phyloP scores from a whole-genome alignment of 2,888 invertebrate genomes.

The Agonopterix heracliana region DNA sequence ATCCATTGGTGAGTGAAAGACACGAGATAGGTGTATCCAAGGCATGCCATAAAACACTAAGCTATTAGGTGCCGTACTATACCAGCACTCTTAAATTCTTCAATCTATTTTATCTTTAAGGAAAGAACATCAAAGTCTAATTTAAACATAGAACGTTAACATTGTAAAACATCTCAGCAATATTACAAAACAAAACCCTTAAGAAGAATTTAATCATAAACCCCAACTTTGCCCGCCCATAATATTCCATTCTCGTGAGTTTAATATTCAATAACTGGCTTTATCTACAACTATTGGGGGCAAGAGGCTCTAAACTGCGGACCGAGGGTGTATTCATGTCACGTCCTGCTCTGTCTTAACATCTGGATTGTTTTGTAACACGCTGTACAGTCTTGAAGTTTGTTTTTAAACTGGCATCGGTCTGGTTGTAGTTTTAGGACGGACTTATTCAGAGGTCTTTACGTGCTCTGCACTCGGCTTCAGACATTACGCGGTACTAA shows the following conservation, averaged over 20 bases:
- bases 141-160: too few species aligned
- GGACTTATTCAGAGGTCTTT: slow-evolving; percentile 31
- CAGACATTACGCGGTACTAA: neutral
- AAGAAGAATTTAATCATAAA: slow-evolving; percentile 19
- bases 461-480: slow-evolving; percentile 11
- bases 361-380: slow-evolving; percentile 69
- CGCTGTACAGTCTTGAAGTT: slow-evolving; percentile 48
- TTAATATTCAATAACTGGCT: slow-evolving; percentile 58
- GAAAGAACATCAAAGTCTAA: too few species aligned
- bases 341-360: slow-evolving; percentile 60
- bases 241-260: slow-evolving; percentile 40
- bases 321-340: slow-evolving; percentile 37
- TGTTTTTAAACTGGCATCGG: slow-evolving; percentile 55
- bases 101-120: too few species aligned
- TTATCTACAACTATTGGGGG: slow-evolving; percentile 40
- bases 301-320: slow-evolving; percentile 15
- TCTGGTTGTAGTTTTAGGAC: slow-evolving; percentile 34
- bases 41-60: too few species aligned
- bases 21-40: too few species aligned
- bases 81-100: too few species aligned
- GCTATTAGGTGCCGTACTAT: too few species aligned
- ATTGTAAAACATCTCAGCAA: neutral
- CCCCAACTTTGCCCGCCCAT: slow-evolving; percentile 22
- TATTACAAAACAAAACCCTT: slow-evolving; percentile 5
- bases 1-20: too few species aligned